Evolutionary conservation across 2,888 invertebrate genomes (phyloP).

Genomic region (Hirtodrosophila alboralis): DNA sequence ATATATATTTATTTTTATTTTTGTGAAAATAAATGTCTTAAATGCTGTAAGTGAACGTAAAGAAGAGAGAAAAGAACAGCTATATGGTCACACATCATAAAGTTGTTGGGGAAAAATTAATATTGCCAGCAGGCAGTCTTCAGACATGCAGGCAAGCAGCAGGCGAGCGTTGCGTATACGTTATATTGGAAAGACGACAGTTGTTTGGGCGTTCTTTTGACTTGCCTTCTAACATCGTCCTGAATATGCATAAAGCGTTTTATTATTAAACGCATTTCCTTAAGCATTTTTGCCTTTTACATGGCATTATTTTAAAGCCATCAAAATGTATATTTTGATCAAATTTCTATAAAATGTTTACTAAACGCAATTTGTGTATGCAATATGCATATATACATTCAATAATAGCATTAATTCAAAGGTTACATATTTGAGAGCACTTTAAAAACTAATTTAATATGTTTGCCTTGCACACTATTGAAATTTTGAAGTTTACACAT

Average conservation of each 20-base stretch:
- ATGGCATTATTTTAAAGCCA: slow-evolving; percentile 25
- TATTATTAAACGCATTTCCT: slow-evolving; percentile 48
- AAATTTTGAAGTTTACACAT: slow-evolving; percentile 5
- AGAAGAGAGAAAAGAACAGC: background rate
- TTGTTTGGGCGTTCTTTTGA: slow-evolving; percentile 32
- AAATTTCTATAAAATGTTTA: slow-evolving; percentile 8
- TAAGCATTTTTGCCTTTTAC: slow-evolving; percentile 36
- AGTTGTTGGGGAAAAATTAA: slow-evolving; percentile 59
- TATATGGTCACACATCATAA: slow-evolving; percentile 65
- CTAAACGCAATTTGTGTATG: background rate
- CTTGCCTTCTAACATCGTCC: slow-evolving; percentile 14
- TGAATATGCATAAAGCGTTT: slow-evolving; percentile 49
- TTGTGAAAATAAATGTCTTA: slow-evolving; percentile 48
- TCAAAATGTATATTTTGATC: slow-evolving; percentile 11
- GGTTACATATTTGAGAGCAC: slow-evolving; percentile 2
- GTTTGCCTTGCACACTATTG: slow-evolving; percentile 11
- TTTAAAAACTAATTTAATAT: slow-evolving; percentile 22
- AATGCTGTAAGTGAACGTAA: slow-evolving; percentile 38
- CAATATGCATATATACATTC: slow-evolving; percentile 1
- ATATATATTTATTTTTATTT: slow-evolving; percentile 25
- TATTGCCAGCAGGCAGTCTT: slow-evolving; percentile 61
- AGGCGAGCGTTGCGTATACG: slow-evolving; percentile 56
- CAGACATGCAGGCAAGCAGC: slow-evolving; percentile 19
- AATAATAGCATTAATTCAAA: slow-evolving; percentile 6
- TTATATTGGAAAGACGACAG: slow-evolving; percentile 51